phyloP scores from a whole-genome alignment of 2,797 vertebrate species.

The Manis crassicaudata region DNA sequence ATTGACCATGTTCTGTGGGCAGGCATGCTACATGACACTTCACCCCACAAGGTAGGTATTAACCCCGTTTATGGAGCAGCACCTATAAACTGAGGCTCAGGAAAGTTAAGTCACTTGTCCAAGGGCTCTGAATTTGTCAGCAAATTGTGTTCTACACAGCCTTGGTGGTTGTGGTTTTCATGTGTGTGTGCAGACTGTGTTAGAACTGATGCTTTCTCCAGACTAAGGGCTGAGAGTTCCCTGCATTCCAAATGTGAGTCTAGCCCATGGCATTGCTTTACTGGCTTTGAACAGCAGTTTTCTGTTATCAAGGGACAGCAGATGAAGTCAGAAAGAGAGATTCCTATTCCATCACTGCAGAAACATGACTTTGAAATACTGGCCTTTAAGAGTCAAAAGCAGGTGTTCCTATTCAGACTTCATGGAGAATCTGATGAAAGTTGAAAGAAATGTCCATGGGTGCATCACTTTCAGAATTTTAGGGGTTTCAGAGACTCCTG shows the following conservation, averaged over 20 bases:
- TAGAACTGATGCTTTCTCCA: neutral
- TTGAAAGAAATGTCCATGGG: neutral
- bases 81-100: neutral
- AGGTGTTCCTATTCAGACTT: neutral
- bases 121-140: neutral
- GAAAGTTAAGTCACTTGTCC: neutral
- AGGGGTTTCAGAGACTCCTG: neutral
- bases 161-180: neutral
- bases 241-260: neutral
- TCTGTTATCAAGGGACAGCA: neutral
- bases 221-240: neutral
- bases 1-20: rapidly evolving
- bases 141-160: neutral
- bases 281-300: neutral
- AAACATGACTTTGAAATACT: neutral
- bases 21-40: rapidly evolving
- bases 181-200: neutral
- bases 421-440: neutral
- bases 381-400: neutral
- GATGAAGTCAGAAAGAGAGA: neutral
- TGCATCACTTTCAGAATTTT: neutral
- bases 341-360: neutral
- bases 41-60: neutral
- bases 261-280: neutral
- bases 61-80: neutral